Evolutionary conservation across 2,113 vertebrate genomes (phyloP).

Genomic region (Rhea americana): DNA sequence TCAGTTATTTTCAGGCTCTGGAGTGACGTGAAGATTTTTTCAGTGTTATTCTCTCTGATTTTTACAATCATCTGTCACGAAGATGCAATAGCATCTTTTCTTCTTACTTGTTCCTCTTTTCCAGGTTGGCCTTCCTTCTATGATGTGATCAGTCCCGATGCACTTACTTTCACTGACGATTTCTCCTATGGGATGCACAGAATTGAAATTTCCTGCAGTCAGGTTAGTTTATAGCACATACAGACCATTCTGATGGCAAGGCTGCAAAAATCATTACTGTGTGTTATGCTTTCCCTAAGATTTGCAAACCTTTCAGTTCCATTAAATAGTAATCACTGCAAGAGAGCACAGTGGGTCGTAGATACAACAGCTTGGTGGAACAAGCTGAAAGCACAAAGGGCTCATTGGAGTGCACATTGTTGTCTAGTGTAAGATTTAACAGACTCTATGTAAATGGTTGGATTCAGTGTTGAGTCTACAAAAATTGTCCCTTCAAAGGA

Average conservation of each 20-base stretch:
- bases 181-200: slow-evolving; percentile 94
- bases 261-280: background rate
- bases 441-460: slow-evolving; percentile 37
- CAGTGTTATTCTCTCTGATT: background rate
- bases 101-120: background rate
- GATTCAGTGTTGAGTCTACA: background rate
- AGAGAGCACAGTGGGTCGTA: background rate
- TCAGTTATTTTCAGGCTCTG: background rate
- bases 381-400: slow-evolving; percentile 27
- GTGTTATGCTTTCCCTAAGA: background rate
- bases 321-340: slow-evolving; percentile 42
- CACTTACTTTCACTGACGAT: slow-evolving; percentile 82
- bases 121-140: slow-evolving; percentile 98
- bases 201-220: slow-evolving; percentile 91
- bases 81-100: background rate
- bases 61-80: background rate
- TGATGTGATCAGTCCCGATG: slow-evolving; percentile 86
- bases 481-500: slow-evolving; percentile 37
- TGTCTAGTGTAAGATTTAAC: slow-evolving; percentile 49
- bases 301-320: slow-evolving; percentile 27
- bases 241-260: slow-evolving; percentile 1
- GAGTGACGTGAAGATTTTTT: background rate
- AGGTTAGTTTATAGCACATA: slow-evolving; percentile 80
- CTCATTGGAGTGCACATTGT: background rate
- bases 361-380: slow-evolving; percentile 31